Percentiles rank a stretch among this genome's conserved stretches.
Conservation (phyloP, 2,888 invertebrate species). For the Trissoscelio sp. region DNA sequence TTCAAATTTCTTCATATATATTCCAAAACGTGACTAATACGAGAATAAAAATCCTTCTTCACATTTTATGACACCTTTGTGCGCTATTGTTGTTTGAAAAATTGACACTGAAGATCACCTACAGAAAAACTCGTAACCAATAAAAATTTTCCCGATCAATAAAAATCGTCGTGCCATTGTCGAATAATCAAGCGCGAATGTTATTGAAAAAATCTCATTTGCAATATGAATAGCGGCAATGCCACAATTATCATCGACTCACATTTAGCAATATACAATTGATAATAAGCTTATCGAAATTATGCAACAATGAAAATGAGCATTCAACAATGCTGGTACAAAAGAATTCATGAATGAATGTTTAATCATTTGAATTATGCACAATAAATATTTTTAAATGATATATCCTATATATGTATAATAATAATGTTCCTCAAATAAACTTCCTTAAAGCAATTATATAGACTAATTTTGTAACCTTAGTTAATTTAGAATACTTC, state of each 20-base stretch:
- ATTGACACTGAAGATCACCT: neutral
- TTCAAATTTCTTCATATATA: conserved; percentile 24
- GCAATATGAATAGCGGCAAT: conserved; percentile 11
- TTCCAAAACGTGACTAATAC: conserved; percentile 25
- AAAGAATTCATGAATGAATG: conserved; percentile 1
- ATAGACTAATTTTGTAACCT: too few species aligned
- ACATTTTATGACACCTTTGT: neutral
- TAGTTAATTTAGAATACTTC: too few species aligned
- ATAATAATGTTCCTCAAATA: neutral
- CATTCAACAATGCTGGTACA: conserved; percentile 35
- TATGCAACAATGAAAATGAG: conserved; percentile 17
- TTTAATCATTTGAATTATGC: too few species aligned
- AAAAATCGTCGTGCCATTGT: neutral
- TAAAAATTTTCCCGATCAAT: neutral
- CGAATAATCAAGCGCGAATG: neutral
- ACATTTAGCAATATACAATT: conserved; percentile 2
- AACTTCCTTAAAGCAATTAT: neutral
- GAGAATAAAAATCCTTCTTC: conserved; percentile 2
- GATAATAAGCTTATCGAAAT: conserved; percentile 26
- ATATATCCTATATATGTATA: neutral
- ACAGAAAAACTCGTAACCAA: neutral
- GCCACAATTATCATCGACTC: conserved; percentile 1
- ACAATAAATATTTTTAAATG: neutral
- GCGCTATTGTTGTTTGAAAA: neutral
- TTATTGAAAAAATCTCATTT: conserved; percentile 12